phyloP scores from a whole-genome alignment of 2,888 invertebrate genomes.

The Lysandra bellargus region DNA sequence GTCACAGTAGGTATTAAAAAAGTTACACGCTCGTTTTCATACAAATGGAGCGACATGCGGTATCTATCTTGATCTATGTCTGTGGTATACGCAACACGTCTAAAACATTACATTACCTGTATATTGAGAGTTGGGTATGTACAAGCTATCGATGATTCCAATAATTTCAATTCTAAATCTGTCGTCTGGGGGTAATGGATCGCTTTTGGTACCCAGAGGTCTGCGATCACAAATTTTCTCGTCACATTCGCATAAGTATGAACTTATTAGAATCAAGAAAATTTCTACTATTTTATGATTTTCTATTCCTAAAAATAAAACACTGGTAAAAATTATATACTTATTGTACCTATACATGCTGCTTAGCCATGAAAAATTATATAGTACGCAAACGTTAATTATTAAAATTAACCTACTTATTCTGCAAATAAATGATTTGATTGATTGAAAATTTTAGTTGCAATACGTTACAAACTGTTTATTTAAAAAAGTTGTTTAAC shows the following conservation, averaged over 20 bases:
- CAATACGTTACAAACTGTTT: too few relatives aligned
- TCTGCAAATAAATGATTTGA: too few relatives aligned
- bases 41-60: too few relatives aligned
- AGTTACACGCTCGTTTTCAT: too few relatives aligned
- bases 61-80: too few relatives aligned
- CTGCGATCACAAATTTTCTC: conserved; percentile 57
- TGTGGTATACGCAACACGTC: neutral
- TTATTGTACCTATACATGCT: too few relatives aligned
- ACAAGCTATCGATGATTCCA: conserved; percentile 48
- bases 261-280: neutral
- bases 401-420: too few relatives aligned
- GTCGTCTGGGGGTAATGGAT: conserved; percentile 64
- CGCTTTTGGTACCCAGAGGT: conserved; percentile 59
- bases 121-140: conserved; percentile 56
- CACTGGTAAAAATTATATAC: neutral
- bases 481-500: neutral
- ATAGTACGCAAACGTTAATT: too few relatives aligned
- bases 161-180: conserved; percentile 62
- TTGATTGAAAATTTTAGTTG: too few relatives aligned
- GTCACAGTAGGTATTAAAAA: too few relatives aligned
- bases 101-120: conserved; percentile 47
- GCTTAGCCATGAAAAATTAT: too few relatives aligned
- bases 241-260: conserved; percentile 43
- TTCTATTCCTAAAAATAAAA: neutral
- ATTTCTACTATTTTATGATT: neutral